These are phyloP conservation scores for Pomatorhinus ruficollis DNA, from an alignment of 2,113 vertebrate genomes.

Conservation along the genomic window DNA sequence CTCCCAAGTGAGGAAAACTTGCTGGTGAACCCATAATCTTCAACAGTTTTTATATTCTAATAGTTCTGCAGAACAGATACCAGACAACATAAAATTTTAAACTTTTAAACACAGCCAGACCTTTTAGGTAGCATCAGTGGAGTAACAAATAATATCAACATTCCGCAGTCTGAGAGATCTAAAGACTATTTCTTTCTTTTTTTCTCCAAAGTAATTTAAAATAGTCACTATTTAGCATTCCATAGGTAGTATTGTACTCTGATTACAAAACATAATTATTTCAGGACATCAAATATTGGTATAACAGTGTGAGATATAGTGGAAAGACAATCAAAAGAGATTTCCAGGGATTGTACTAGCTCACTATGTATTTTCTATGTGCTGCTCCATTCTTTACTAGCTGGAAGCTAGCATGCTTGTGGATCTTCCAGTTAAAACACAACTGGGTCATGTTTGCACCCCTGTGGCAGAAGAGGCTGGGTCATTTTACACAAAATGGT, in stretches of 20 bases:
- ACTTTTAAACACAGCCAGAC: neutral
- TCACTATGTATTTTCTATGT: neutral
- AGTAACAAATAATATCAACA: neutral
- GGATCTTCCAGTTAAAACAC: neutral
- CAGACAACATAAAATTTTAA: neutral
- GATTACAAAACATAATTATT: neutral
- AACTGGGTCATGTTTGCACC: neutral
- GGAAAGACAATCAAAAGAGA: neutral
- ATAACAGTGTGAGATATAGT: neutral
- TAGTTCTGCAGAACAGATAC: neutral
- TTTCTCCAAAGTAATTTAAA: neutral
- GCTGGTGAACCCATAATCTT: conserved; percentile 13
- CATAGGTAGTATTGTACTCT: neutral
- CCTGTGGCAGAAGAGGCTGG: neutral
- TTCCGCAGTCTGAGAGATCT: neutral
- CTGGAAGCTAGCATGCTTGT: neutral
- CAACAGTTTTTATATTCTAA: neutral
- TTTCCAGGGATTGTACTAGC: neutral
- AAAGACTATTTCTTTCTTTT: neutral
- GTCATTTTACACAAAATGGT: neutral
- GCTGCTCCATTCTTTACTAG: neutral
- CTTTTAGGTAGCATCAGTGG: neutral
- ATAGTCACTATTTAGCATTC: neutral
- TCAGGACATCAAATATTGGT: neutral
- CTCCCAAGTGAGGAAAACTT: conserved; percentile 52